Conservation (phyloP, 1,140 invertebrate genomes). For the Batillaria attramentaria region DNA sequence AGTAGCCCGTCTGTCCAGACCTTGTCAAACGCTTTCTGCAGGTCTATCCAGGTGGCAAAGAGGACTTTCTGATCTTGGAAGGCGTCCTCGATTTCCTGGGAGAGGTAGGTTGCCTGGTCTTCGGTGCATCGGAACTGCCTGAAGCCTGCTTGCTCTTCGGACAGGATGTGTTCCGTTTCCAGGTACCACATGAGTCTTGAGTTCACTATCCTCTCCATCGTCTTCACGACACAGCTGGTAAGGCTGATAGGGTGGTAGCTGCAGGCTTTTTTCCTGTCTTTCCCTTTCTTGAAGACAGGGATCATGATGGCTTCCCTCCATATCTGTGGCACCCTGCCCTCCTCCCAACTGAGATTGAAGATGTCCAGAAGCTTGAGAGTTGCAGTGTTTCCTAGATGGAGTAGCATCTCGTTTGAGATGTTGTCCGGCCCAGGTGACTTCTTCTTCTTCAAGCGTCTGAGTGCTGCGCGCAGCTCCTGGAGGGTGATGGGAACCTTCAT, state of each 20-base stretch:
- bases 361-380: slow-evolving; percentile 22
- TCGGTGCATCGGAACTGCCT: slow-evolving; percentile 11
- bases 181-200: neutral
- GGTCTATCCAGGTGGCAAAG: slow-evolving; percentile 14
- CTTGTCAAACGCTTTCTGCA: slow-evolving; percentile 23
- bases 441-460: neutral
- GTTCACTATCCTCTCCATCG: neutral
- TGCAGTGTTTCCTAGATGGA: slow-evolving; percentile 5
- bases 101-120: slow-evolving; percentile 19
- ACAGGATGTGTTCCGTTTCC: neutral
- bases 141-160: slow-evolving; percentile 1
- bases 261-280: neutral
- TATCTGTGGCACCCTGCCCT: slow-evolving; percentile 10
- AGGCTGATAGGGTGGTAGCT: slow-evolving; percentile 38
- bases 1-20: neutral
- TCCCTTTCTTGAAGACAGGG: slow-evolving; percentile 37
- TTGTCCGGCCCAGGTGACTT: slow-evolving; percentile 30
- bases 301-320: slow-evolving; percentile 25
- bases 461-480: neutral
- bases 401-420: slow-evolving; percentile 33
- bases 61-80: slow-evolving; percentile 13
- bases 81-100: slow-evolving; percentile 20
- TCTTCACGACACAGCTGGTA: slow-evolving; percentile 31
- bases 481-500: neutral
- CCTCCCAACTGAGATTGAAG: slow-evolving; percentile 37